Evolutionary conservation across 2,113 vertebrate species (phyloP).

Genomic region (Cromileptes altivelis): DNA sequence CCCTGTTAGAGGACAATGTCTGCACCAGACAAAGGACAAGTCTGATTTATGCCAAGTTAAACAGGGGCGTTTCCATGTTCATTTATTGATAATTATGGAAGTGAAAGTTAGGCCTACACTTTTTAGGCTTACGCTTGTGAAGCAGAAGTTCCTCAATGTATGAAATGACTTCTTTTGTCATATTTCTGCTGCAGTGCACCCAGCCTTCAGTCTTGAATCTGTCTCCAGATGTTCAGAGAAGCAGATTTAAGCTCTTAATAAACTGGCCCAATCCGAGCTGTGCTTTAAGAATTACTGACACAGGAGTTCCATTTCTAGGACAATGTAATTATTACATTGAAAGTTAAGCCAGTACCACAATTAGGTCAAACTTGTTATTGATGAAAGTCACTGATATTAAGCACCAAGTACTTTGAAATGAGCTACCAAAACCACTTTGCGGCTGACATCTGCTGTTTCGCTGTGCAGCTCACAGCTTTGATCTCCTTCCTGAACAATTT

Average conservation of each 20-base stretch:
- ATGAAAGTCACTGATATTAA: slow-evolving; percentile 2
- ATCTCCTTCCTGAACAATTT: slow-evolving; percentile 11
- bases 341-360: neutral
- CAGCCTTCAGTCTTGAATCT: neutral
- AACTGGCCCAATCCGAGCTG: neutral
- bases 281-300: neutral
- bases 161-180: neutral
- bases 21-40: neutral
- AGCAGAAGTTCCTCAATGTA: neutral
- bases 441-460: neutral
- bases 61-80: neutral
- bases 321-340: neutral
- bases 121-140: neutral
- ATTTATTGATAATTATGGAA: neutral
- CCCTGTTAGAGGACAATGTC: neutral
- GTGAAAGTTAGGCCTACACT: neutral
- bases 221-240: neutral
- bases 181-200: neutral
- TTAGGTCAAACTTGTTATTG: neutral
- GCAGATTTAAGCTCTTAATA: neutral
- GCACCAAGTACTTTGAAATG: neutral
- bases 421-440: slow-evolving; percentile 17
- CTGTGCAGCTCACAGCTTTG: neutral
- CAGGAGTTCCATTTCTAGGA: neutral
- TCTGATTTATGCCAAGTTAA: slow-evolving; percentile 1